Base-by-base conservation (phyloP, 2,113 vertebrate species). In the Micromys minutus region DNA sequence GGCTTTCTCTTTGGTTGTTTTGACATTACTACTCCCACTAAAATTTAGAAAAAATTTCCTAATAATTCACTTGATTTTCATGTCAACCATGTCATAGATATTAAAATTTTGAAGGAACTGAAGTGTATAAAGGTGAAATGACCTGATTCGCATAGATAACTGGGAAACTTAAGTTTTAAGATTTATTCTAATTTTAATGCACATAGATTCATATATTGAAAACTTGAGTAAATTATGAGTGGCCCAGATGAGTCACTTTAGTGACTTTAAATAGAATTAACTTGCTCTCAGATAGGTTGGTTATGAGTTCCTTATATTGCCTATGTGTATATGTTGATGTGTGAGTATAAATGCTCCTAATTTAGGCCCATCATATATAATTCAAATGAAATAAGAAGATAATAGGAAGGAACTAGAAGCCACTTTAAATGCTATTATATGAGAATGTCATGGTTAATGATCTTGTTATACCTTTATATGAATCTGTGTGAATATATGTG, bases 341-440 rank as follows among this genome's bases (percentile, higher is more conserved):
- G 7, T 91, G 50, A 72, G 24, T 90, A 9, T 87, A 57, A 88
- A 77, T 47, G 5, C 19, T 71, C 42, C 7, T 36, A 45, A 59
- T 93, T 88, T 93, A 71, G 67, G 42, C 16, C 17, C 15, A 8
- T 83, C 47, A 24, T 69, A 76, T 67, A 52, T 76, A 69, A 57
- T 31, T 59, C n/a, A 90, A 81, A 16, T 67, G 19, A 77, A 77
- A 47, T n/a, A 67, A 71, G 72, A 89, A 90, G 80, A 59, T 94
- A 80, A 52, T 39, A 34, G 5, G 19, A 57, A 24, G 57, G 75
- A 21, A 26, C 39, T 45, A 75, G 72, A 74, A 90, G 11, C 42
- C 47, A 61, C 21, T 50, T n/a, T n/a, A 34, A 74, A 47, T 76
- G 15, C 34, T 1, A 29, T 87, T 7, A 71, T 55, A 12, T 11